Evolutionary conservation across 2,888 invertebrate species (phyloP), one percentile per base, ranked within the genome.

Genomic region (Drosophila atroscutellata): DNA sequence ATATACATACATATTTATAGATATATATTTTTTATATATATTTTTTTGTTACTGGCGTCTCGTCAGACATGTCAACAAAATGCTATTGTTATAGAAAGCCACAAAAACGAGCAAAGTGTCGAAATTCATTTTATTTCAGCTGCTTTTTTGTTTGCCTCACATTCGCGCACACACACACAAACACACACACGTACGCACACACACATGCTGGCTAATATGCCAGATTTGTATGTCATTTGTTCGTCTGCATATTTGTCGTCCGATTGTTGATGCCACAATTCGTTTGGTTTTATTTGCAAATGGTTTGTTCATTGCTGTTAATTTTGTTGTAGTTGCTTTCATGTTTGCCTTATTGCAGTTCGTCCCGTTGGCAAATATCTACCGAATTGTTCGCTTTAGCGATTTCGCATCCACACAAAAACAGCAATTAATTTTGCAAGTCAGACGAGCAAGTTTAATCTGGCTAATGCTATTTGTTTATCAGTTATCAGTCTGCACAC

Each of bases 141-240:
- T 39, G 30, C 61, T 51, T 36, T 49, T 69, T 54, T 54, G 39
- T 47, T 50, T 55, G 59, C 30, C 49, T 8, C 20, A 37, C 18
- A 34, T 8, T 26, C 15, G n/a, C 30, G 26, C 13, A 13, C 15
- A 5, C 37, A 4, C 50, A 50, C 56, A 54, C 24, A 36, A 18
- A 11, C 11, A 24, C 18, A 13, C 30, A 28, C 24, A 55, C 24
- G 2, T 24, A 24, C 2, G 0, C 36, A 18, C 28, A 54, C 45
- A 34, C 34, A n/a, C 30, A 39, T 42, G 47, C 30, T 26, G 39
- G 51, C 58, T 62, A 76, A 79, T 83, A 63, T 77, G 71, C 59
- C 72, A 64, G 83, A 71, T 71, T 72, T 58, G 83, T 39, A 62
- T 52, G 77, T 61, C 81, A 79, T 83, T 83, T 83, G 60, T 80